Base-by-base conservation (phyloP, 2,113 vertebrate species). In the Apeltes quadracus region DNA sequence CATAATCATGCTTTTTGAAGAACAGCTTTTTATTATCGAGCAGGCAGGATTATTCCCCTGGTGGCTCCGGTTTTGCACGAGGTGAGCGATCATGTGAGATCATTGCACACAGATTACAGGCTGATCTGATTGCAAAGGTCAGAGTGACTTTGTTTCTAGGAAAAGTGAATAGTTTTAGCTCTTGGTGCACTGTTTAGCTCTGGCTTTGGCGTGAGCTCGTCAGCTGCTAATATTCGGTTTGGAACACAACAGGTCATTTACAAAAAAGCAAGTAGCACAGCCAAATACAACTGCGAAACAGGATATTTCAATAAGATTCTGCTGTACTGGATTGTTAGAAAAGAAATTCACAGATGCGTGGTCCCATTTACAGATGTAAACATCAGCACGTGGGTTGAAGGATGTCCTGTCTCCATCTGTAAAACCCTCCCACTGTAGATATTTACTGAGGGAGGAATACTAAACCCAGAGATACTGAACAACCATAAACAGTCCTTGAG, bases 381-480 rank as follows among this genome's bases (percentile, higher is more conserved):
- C 78, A 72, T 59, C 12, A 32, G 43, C 63, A 77, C 29, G 7
- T 66, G 65, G 57, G 29, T 3, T 55, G 38, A 2, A 75, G 67
- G 64, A 84, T 50, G 48, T 81, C 76, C 74, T 55, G 58, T 43
- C 27, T 4, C 36, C 0, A 6, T n/a, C 36, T 68, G 62, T 34
- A 1, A 70, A 74, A 67, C 12, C 38, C 50, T 61, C 32, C 22
- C 29, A 23, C 51, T 63, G 22, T 57, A 38, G 43, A 13, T 87
- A 34, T 85, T 86, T 78, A 80, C 76, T 36, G 22, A 78, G 38
- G 79, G 69, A 67, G 73, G 43, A 70, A 63, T 53, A 44, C 7
- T 46, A 76, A 76, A 76, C 59, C 18, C 2, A 36, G 59, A 59
- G 82, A 82, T 81, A 86, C 75, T 85, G 50, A 86, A 84, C 82